These are phyloP conservation scores for Euclidia mi DNA, from an alignment of 2,888 invertebrate species.

Conservation along the genomic window DNA sequence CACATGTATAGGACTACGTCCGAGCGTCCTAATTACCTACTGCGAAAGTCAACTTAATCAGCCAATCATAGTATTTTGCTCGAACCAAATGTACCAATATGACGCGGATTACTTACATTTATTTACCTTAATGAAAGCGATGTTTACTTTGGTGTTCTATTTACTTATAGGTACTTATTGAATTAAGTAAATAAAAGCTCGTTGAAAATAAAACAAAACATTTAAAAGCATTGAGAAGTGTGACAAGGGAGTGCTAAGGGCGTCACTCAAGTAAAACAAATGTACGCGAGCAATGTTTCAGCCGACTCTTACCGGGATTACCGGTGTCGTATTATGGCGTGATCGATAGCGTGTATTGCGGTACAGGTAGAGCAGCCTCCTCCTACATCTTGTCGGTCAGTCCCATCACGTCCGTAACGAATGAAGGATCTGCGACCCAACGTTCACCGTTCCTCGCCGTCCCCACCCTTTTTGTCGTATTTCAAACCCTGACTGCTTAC, in stretches of 20 bases:
- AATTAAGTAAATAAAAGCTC: not conserved
- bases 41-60: too few species aligned
- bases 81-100: too few species aligned
- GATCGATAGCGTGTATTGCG: slow-evolving; percentile 67
- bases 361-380: slow-evolving; percentile 62
- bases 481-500: slow-evolving; percentile 32
- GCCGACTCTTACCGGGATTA: slow-evolving; percentile 64
- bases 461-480: slow-evolving; percentile 31
- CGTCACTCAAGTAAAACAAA: slow-evolving; percentile 51
- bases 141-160: too few species aligned
- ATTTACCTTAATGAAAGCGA: too few species aligned
- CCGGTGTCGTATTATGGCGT: slow-evolving; percentile 70
- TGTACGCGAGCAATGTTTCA: slow-evolving; percentile 49
- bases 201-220: slow-evolving; percentile 6
- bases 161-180: too few species aligned
- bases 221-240: slow-evolving; percentile 19
- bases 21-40: too few species aligned
- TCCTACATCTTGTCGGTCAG: slow-evolving; percentile 57
- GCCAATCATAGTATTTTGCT: too few species aligned
- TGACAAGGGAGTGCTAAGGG: slow-evolving; percentile 22
- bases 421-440: slow-evolving; percentile 74
- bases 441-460: slow-evolving; percentile 25
- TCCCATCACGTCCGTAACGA: slow-evolving; percentile 73
- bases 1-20: too few species aligned
- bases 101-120: too few species aligned